Evolutionary conservation across 2,113 vertebrate genomes (phyloP), one percentile per base, ranked within the genome.

Genomic region (Rhadina sibilatrix): DNA sequence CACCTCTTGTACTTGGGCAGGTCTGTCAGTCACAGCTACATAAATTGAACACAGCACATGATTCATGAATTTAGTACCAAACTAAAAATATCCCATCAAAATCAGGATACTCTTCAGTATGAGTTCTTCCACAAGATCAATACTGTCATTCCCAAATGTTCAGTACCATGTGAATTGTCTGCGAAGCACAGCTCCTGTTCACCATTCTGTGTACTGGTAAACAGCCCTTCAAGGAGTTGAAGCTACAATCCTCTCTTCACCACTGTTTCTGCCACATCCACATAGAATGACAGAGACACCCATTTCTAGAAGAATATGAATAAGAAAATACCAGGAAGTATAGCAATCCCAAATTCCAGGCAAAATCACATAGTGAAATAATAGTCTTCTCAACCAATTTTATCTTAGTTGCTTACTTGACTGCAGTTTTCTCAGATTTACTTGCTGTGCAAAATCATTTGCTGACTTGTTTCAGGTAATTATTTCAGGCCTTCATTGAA

Each of bases 201-300:
- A 77, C 31, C 11, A 9, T 40, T 44, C 49, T 22, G 5, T n/a
- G 5, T 69, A 44, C 37, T 37, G 25, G 54, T 12, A 72, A 65
- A 61, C n/a, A 87, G n/a, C 31, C 27, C 37, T 76, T 22, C 0
- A 0, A 72, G 20, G 33, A 66, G 16, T 3, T 50, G 21, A 20
- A 85, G 28, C 30, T 49, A 42, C 21, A 61, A 9, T 23, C 9
- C 12, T 42, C 56, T 0, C 61, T 70, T 74, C 38, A 31, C 20
- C 54, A 33, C 49, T 31, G 30, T 46, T 46, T 70, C 52, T 79
- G 60, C 17, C 42, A 40, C 30, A 21, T 33, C 31, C 35, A 25
- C 1, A 0, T 4, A 23, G 23, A 46, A 68, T 53, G 31, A 63
- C 37, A 15, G 38, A 70, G 12, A 66, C 7, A 33, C 0, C 2